Evolutionary conservation across 2,113 vertebrate genomes (phyloP), one percentile per base, ranked within the genome.

Genomic region (Delphinapterus leucas): DNA sequence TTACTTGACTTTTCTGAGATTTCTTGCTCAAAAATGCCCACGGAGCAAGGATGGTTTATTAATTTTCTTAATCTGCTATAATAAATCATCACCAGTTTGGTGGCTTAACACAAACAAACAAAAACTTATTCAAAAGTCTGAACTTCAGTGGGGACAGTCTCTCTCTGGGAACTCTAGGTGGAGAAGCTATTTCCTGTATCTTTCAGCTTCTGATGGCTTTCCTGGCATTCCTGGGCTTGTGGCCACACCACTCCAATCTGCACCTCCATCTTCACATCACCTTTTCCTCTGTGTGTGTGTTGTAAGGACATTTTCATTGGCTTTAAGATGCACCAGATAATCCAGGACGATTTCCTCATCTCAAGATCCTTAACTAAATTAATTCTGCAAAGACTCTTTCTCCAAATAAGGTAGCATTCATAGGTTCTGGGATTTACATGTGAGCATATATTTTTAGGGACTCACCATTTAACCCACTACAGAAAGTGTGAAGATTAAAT

Each of bases 81-180:
- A 33, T 10, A 47, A 17, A 44, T 93, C 12, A 65, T 47, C 47
- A 33, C 36, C n/a, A 67, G 25, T 28, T 31, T 28, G 10, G 18
- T 17, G 47, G 2, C 10, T 38, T 21, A 20, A 61, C 28, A 18
- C 53, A 53, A 53, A 61, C 23, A 61, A 61, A 11, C 49, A 70
- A 25, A 85, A 33, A 23, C 7, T 11, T 21, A 49, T 68, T 68
- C 8, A 41, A 2, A 74, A 85, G 17, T 63, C 44, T 58, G 41
- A 77, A 82, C 58, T 67, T 13, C 15, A 44, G 23, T 23, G 23
- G 38, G 6, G 55, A n/a, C 0, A 2, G 41, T 61, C 23, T 87
- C 15, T 14, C n/a, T 83, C n/a, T 6, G 3, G 17, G 17, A n/a
- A 2, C 2, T 25, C 20, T 14, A 15, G 8, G 6, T 14, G 5